These are phyloP conservation scores for Uloborus diversus DNA, from an alignment of 1,140 invertebrate genomes.

Conservation along the genomic window DNA sequence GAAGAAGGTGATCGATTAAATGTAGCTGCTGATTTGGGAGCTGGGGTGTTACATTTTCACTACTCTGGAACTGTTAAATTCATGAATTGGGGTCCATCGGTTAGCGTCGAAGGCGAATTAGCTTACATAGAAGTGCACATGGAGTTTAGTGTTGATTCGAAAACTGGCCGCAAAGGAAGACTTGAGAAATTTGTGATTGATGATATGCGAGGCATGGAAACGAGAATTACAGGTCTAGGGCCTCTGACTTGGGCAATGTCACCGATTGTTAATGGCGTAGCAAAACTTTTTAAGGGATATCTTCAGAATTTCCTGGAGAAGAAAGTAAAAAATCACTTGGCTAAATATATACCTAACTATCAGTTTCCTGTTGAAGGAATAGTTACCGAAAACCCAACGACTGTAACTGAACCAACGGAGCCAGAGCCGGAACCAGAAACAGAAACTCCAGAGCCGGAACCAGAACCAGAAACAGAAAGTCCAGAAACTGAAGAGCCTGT, in stretches of 20 bases:
- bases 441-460: neutral
- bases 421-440: neutral
- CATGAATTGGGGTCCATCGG: conserved; percentile 17
- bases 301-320: conserved; percentile 1
- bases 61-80: conserved; percentile 6
- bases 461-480: neutral
- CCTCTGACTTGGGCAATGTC: conserved; percentile 9
- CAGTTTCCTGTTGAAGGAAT: conserved; percentile 22
- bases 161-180: neutral
- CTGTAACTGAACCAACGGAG: neutral
- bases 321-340: conserved; percentile 2
- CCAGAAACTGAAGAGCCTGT: neutral
- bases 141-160: conserved; percentile 20
- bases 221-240: conserved; percentile 5
- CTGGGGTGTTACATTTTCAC: conserved; percentile 14
- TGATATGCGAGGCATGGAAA: conserved; percentile 22
- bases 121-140: conserved; percentile 16
- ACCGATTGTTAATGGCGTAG: neutral
- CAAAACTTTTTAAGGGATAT: conserved; percentile 5
- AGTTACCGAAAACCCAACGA: neutral
- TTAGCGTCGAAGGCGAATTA: neutral
- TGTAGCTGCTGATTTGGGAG: conserved; percentile 12
- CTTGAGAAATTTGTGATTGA: conserved; percentile 21
- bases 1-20: neutral
- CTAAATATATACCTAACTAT: neutral